Base-by-base conservation (phyloP, 2,113 vertebrate genomes). In the Colossoma macropomum region DNA sequence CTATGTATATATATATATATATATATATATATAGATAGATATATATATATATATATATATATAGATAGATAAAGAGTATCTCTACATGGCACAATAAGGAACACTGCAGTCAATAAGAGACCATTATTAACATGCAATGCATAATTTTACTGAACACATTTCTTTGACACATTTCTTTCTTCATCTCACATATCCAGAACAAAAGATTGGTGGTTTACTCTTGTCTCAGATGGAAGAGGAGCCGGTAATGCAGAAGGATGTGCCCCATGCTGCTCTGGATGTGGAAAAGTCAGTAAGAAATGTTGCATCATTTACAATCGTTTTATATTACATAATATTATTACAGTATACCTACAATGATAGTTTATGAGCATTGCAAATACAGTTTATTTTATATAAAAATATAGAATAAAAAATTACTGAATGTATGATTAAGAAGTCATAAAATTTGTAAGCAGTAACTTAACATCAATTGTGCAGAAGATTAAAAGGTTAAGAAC, bases 251-350 rank as follows among this genome's bases (percentile, higher is more conserved):
- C 19, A 8, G 16, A 70, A 45, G 59, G 54, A 86, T 52, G 30
- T 82, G 75, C 78, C 30, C 34, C 8, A 19, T 54, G 4, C 76
- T 17, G 10, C 79, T 45, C 41, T 60, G 45, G 66, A 74, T 62
- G 28, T 74, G 38, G 34, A 83, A 5, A 86, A 74, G 80, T 82
- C 5, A 82, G 75, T 78, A 77, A 59, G 15, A 16, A 16, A 52
- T 52, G 13, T 6, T 52, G 2, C 10, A 62, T 25, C 3, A 27
- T 25, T 27, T 62, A 15, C 13, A 17, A 52, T 59, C 23, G 3
- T 62, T 27, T 27, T 27, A 62, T 62, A 13, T n/a, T 7, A 0
- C 1, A 15, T n/a, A 59, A 9, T 3, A 3, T 3, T 21, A 56
- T 1, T 56, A 1, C 15, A 23, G 4, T 23, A 59, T 23, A n/a